Evolutionary conservation across 2,888 invertebrate species (phyloP).

Genomic region (Ichneumon xanthorius): DNA sequence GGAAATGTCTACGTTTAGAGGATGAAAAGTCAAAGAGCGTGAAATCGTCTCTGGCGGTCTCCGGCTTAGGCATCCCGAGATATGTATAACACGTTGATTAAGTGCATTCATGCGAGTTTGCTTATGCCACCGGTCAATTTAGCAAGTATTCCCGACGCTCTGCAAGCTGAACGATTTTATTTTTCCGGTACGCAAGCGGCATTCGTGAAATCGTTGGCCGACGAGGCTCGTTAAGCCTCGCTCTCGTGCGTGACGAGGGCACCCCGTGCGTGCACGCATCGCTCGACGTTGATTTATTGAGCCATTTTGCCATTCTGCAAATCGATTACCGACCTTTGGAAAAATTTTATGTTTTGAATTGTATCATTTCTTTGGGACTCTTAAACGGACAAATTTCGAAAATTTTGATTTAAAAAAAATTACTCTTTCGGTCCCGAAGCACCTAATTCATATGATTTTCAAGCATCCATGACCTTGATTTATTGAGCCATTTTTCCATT

Average conservation of each 20-base stretch:
- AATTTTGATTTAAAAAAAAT: too few species aligned
- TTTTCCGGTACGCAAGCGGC: slow-evolving; percentile 34
- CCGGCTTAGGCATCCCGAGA: slow-evolving; percentile 13
- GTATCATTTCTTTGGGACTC: too few species aligned
- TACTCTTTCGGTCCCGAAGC: too few species aligned
- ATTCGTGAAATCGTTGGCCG: slow-evolving; percentile 55
- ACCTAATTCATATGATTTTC: too few species aligned
- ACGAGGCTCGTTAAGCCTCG: slow-evolving; percentile 71
- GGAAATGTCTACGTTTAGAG: not conserved
- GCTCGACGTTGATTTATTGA: slow-evolving; percentile 55
- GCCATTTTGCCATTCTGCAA: slow-evolving; percentile 12
- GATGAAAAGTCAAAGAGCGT: slow-evolving; percentile 45
- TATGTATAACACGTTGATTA: slow-evolving; percentile 42
- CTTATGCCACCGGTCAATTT: slow-evolving; percentile 61
- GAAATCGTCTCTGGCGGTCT: slow-evolving; percentile 40
- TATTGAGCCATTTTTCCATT: too few species aligned
- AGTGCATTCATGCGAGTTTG: slow-evolving; percentile 58
- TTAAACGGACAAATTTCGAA: too few species aligned
- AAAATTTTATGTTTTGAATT: too few species aligned
- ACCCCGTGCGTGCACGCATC: slow-evolving; percentile 44
- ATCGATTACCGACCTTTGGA: slow-evolving; percentile 10
- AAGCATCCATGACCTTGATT: not conserved
- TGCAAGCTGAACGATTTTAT: slow-evolving; percentile 33
- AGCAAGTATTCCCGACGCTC: slow-evolving; percentile 35
- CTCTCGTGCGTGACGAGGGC: slow-evolving; percentile 73